Conservation (phyloP, 2,888 invertebrate genomes). For the Mesoligia furuncula region DNA sequence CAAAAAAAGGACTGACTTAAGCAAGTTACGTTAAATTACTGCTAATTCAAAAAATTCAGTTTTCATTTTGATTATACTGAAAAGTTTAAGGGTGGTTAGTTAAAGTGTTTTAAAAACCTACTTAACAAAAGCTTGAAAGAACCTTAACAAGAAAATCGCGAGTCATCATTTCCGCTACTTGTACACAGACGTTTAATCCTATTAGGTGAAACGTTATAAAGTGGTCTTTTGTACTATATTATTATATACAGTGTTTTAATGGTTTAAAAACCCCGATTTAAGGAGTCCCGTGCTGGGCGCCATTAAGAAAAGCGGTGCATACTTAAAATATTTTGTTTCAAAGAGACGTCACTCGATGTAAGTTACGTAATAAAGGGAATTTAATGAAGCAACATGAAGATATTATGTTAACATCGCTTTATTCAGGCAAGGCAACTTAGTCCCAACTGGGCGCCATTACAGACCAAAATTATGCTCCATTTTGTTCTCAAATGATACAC, state of each 20-base stretch:
- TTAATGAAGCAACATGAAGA: slow-evolving; percentile 18
- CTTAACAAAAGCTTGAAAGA: slow-evolving; percentile 8
- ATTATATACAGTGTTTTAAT: slow-evolving; percentile 3
- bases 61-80: not conserved
- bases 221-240: slow-evolving; percentile 4
- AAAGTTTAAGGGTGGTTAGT: not conserved
- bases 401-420: slow-evolving; percentile 34
- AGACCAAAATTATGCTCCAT: not conserved
- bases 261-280: slow-evolving; percentile 13
- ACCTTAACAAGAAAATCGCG: slow-evolving; percentile 25
- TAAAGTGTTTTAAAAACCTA: slow-evolving; percentile 19
- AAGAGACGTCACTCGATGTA: not conserved
- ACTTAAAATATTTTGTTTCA: slow-evolving; percentile 18
- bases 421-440: slow-evolving; percentile 19
- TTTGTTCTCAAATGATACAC: not conserved
- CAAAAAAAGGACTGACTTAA: not conserved
- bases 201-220: slow-evolving; percentile 25
- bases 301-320: slow-evolving; percentile 10
- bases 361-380: not conserved
- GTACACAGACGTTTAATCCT: slow-evolving; percentile 30
- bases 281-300: slow-evolving; percentile 43
- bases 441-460: slow-evolving; percentile 50
- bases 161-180: slow-evolving; percentile 49
- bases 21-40: not conserved
- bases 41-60: not conserved